phyloP scores from a whole-genome alignment of 2,888 invertebrate species.

The Pyrocoelia pectoralis region DNA sequence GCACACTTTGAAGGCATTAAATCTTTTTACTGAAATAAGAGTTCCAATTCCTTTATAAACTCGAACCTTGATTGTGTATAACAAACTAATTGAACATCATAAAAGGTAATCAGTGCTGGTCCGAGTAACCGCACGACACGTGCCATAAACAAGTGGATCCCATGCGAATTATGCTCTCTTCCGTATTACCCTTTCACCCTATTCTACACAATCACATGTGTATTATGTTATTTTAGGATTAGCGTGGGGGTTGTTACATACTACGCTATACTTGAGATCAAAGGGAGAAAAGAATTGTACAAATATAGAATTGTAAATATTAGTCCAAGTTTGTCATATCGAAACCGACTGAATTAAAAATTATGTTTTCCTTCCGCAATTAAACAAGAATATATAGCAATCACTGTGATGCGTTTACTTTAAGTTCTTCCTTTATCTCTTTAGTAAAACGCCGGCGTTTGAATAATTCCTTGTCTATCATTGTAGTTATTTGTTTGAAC shows the following conservation, averaged over 20 bases:
- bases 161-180: conserved; percentile 47
- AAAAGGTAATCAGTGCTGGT: conserved; percentile 55
- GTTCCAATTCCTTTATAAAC: background rate
- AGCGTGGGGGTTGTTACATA: conserved; percentile 48
- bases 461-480: conserved; percentile 16
- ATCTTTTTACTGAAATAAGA: background rate
- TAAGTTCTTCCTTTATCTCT: conserved; percentile 7
- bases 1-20: no score
- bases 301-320: conserved; percentile 55
- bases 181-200: conserved; percentile 39
- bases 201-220: conserved; percentile 45
- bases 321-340: conserved; percentile 37
- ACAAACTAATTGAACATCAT: conserved; percentile 56
- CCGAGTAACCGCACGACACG: conserved; percentile 52
- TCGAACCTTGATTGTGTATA: conserved; percentile 39
- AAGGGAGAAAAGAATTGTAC: conserved; percentile 50
- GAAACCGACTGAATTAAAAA: conserved; percentile 22
- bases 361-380: conserved; percentile 26
- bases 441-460: conserved; percentile 17
- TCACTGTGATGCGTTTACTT: conserved; percentile 2
- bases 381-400: conserved; percentile 25
- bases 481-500: background rate
- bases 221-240: conserved; percentile 56
- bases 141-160: conserved; percentile 53
- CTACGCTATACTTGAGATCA: conserved; percentile 53